Evolutionary conservation across 2,113 vertebrate genomes (phyloP).

Genomic region (Lycaon pictus): DNA sequence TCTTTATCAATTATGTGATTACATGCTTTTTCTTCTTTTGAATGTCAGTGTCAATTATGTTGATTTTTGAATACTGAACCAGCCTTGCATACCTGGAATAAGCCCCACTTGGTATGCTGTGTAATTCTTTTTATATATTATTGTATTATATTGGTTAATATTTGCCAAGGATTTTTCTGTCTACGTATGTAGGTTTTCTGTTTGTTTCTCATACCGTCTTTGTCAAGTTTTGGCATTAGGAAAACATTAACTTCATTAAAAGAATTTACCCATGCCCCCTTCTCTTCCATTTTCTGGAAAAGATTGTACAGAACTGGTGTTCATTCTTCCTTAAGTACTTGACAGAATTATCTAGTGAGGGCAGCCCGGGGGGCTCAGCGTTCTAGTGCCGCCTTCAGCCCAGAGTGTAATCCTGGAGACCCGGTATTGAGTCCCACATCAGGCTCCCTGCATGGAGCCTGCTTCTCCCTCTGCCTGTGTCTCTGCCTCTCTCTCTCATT

Average conservation of each 20-base stretch:
- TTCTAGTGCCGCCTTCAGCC: no score
- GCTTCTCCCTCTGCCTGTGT: no score
- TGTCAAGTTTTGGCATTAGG: background rate
- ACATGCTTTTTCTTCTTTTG: background rate
- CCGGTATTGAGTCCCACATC: no score
- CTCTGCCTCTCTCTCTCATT: no score
- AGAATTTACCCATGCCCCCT: background rate
- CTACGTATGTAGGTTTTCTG: background rate
- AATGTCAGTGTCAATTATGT: background rate
- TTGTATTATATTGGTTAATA: background rate
- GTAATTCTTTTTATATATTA: background rate
- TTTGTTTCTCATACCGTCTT: background rate
- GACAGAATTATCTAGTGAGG: background rate
- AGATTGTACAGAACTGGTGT: background rate
- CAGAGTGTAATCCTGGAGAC: no score
- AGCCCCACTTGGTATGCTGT: background rate
- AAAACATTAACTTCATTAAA: background rate
- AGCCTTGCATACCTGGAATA: background rate
- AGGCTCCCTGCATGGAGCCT: no score
- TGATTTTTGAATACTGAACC: background rate
- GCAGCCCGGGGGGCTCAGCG: no score
- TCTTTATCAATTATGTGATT: background rate
- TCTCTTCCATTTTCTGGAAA: background rate
- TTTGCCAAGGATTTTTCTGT: background rate
- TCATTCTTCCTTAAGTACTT: background rate